A percentile compares a stretch with the other conserved stretches of the same genome.
Evolutionary conservation across 2,113 vertebrate genomes (phyloP).

Genomic region (Athene cunicularia): DNA sequence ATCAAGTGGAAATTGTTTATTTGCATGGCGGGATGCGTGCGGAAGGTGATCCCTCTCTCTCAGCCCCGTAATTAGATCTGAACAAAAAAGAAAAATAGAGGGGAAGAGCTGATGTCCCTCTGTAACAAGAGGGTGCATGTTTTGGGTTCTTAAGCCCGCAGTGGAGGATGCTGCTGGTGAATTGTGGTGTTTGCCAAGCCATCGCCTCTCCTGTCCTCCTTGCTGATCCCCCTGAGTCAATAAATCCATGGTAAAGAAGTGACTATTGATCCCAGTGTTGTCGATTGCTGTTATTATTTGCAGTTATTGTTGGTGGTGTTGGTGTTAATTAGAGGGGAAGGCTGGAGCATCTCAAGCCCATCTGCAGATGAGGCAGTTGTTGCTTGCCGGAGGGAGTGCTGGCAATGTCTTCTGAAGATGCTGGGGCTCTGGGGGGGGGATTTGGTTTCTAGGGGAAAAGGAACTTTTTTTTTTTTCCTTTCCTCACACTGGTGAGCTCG

Average conservation of each 20-base stretch:
- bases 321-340: conserved; percentile 22
- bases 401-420: not conserved
- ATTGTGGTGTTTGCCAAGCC: not conserved
- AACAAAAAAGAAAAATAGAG: not conserved
- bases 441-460: not conserved
- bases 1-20: conserved; percentile 27
- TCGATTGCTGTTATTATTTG: not conserved
- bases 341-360: rapidly evolving
- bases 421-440: not conserved
- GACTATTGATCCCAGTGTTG: not conserved
- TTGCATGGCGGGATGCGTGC: not conserved
- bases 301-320: not conserved
- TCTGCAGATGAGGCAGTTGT: not conserved
- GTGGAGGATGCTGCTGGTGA: not conserved
- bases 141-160: not conserved
- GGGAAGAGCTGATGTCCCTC: not conserved
- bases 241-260: not conserved
- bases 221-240: not conserved
- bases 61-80: not conserved
- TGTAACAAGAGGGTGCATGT: not conserved
- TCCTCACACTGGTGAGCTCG: rapidly evolving
- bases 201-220: not conserved
- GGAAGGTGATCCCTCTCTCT: not conserved
- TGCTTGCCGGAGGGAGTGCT: rapidly evolving
- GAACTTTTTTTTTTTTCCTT: not conserved